Conservation (phyloP, 2,888 invertebrate species). For the Byasa hedistus region DNA sequence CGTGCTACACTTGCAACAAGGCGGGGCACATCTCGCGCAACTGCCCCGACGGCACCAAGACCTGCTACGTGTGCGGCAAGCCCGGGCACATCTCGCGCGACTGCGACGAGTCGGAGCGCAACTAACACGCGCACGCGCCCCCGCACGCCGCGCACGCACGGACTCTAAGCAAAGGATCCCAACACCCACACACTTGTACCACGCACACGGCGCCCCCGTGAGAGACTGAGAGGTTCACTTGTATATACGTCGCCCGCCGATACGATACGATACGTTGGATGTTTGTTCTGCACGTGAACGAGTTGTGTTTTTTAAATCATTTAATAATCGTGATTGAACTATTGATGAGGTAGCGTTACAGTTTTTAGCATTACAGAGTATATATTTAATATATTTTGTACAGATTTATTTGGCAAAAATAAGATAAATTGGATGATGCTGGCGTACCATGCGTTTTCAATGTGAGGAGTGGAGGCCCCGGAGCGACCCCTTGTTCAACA, state of each 20-base stretch:
- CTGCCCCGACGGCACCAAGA: conserved; percentile 92
- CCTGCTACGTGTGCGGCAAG: conserved; percentile 96
- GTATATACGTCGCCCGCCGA: conserved; percentile 67
- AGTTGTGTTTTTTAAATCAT: conserved; percentile 79
- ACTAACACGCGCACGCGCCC: conserved; percentile 63
- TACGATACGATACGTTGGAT: conserved; percentile 54
- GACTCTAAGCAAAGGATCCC: conserved; percentile 75
- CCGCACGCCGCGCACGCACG: conserved; percentile 48
- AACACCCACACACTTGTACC: conserved; percentile 69
- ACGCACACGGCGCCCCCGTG: conserved; percentile 58
- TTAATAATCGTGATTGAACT: conserved; percentile 79
- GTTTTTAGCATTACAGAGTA: conserved; percentile 81
- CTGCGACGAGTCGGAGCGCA: conserved; percentile 89
- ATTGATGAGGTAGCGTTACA: conserved; percentile 79
- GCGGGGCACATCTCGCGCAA: conserved; percentile 94
- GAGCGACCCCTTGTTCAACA: conserved; percentile 64
- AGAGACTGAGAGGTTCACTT: conserved; percentile 57
- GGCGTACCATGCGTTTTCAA: conserved; percentile 79
- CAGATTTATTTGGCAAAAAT: conserved; percentile 79
- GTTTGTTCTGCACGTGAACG: conserved; percentile 77
- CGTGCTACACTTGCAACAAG: conserved; percentile 97
- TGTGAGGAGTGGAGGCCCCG: conserved; percentile 71
- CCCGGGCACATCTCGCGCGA: conserved; percentile 94
- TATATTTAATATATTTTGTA: conserved; percentile 82
- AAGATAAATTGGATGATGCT: conserved; percentile 80